Percentiles rank a stretch among this genome's conserved stretches.
Evolutionary conservation across 2,888 invertebrate species (phyloP).

Genomic region (Hypselothyrea guttata): DNA sequence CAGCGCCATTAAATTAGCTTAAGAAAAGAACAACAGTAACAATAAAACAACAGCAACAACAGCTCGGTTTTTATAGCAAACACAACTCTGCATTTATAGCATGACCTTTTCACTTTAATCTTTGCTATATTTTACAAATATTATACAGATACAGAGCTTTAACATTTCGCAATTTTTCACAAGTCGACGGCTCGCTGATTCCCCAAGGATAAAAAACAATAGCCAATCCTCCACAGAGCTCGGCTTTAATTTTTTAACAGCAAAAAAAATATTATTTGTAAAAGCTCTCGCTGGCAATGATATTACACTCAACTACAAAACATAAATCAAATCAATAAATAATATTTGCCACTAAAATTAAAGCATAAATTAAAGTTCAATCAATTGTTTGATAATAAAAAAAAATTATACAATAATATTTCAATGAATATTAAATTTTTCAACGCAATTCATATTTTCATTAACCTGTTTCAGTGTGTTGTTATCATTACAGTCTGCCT

Average conservation of each 20-base stretch:
- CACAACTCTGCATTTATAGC: constrained; percentile 7
- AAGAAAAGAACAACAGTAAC: constrained; percentile 4
- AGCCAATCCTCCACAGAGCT: constrained; percentile 23
- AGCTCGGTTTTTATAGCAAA: constrained; percentile 22
- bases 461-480: constrained; percentile 1
- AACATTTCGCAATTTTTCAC: constrained; percentile 31
- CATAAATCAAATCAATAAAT: neutral
- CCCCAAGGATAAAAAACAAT: constrained; percentile 32
- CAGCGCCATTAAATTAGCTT: constrained; percentile 63
- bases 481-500: constrained; percentile 2
- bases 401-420: no score
- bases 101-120: neutral
- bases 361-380: neutral
- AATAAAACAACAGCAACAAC: constrained; percentile 6
- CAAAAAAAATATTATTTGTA: constrained; percentile 11
- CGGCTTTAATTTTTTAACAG: constrained; percentile 23
- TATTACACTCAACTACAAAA: constrained; percentile 16
- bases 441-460: no score
- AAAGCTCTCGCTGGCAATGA: neutral
- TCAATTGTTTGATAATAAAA: no score
- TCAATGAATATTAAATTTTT: no score
- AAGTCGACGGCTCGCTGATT: constrained; percentile 29
- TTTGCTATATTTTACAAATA: no score
- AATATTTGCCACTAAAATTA: neutral
- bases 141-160: no score